Evolutionary conservation across 2,797 vertebrate genomes (phyloP).

Genomic region (Aldrovandia affinis): DNA sequence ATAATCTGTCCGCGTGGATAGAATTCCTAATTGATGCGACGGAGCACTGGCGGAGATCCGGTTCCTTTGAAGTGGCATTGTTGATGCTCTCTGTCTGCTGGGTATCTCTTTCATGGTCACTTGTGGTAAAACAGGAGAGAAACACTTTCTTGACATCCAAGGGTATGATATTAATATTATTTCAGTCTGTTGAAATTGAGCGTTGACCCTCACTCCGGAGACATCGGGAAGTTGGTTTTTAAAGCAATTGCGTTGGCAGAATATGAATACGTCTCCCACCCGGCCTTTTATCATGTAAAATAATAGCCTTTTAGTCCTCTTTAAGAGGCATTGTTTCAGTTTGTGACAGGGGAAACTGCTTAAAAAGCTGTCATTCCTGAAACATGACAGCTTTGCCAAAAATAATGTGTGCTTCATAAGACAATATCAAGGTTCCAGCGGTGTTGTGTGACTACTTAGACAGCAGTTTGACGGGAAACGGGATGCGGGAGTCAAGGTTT

Average conservation of each 20-base stretch:
- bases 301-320: constrained; percentile 51
- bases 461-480: constrained; percentile 41
- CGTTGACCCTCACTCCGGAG: constrained; percentile 11
- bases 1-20: constrained; percentile 32
- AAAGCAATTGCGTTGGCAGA: constrained; percentile 41
- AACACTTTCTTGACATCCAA: constrained; percentile 40
- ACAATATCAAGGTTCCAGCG: constrained; percentile 63
- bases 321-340: constrained; percentile 53
- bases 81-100: constrained; percentile 32
- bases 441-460: constrained; percentile 71
- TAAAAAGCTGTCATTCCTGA: constrained; percentile 47
- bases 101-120: constrained; percentile 51
- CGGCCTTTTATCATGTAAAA: constrained; percentile 47
- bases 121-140: constrained; percentile 39
- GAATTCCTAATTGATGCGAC: constrained; percentile 50
- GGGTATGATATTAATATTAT: constrained; percentile 47
- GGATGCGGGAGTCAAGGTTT: constrained; percentile 8
- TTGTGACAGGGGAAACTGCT: constrained; percentile 43
- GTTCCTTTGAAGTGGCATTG: constrained; percentile 40
- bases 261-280: constrained; percentile 24
- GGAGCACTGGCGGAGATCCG: constrained; percentile 30
- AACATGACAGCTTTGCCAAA: constrained; percentile 73
- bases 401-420: constrained; percentile 72
- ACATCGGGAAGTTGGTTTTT: constrained; percentile 39
- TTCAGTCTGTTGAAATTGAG: constrained; percentile 42